phyloP scores from a whole-genome alignment of 2,888 invertebrate species.

The Hydrotaea cyrtoneurina region DNA sequence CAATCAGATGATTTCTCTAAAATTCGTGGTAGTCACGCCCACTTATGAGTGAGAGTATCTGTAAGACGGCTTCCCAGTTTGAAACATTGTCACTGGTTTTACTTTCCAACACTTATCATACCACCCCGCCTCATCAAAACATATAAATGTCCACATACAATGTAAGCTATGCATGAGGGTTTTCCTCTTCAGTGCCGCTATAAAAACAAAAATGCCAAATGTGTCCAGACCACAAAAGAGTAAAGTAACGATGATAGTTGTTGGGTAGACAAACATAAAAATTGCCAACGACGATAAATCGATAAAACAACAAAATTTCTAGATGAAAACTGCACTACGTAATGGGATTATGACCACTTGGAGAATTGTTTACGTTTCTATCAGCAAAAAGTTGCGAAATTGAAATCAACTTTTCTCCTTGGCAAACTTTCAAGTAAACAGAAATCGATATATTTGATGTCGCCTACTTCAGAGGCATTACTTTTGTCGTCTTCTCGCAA shows the following conservation, averaged over 20 bases:
- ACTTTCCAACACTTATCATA: not conserved
- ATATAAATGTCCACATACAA: not conserved
- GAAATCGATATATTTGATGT: slow-evolving; percentile 18
- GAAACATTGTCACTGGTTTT: too few species aligned
- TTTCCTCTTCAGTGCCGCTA: not conserved
- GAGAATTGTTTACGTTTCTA: slow-evolving; percentile 51
- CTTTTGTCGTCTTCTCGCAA: not conserved
- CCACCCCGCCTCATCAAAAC: not conserved
- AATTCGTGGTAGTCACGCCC: too few species aligned
- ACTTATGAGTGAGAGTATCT: too few species aligned
- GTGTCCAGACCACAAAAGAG: slow-evolving; percentile 13
- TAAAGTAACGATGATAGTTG: not conserved
- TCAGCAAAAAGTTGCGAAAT: slow-evolving; percentile 43
- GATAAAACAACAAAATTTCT: slow-evolving; percentile 18
- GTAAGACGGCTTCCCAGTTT: too few species aligned
- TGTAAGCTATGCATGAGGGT: not conserved
- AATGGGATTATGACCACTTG: slow-evolving; percentile 59
- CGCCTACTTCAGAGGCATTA: not conserved
- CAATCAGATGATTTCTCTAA: too few species aligned
- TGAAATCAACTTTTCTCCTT: slow-evolving; percentile 32
- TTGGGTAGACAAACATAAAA: not conserved
- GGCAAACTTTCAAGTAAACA: not conserved
- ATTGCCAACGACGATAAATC: not conserved
- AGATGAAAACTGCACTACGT: slow-evolving; percentile 52
- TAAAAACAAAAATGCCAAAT: slow-evolving; percentile 30